phyloP scores from a whole-genome alignment of 2,113 vertebrate species.

The Physeter macrocephalus region DNA sequence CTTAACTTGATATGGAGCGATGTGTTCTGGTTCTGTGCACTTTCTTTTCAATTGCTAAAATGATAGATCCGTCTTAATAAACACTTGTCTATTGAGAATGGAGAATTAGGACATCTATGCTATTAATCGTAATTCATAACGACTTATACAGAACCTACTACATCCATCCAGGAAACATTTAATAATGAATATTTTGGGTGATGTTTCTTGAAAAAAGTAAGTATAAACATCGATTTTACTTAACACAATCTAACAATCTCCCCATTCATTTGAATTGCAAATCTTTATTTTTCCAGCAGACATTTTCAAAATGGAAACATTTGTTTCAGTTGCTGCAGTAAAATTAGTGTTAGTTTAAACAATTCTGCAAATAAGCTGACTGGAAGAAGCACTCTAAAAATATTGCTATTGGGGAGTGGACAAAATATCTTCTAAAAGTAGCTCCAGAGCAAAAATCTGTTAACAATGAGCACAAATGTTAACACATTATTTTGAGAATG shows the following conservation, averaged over 20 bases:
- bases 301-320: constrained; percentile 65
- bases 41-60: constrained; percentile 1
- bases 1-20: background rate
- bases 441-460: constrained; percentile 26
- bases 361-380: constrained; percentile 56
- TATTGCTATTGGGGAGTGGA: constrained; percentile 23
- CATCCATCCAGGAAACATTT: constrained; percentile 19
- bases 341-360: constrained; percentile 60
- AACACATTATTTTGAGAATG: constrained; percentile 22
- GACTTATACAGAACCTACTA: background rate
- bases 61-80: constrained; percentile 31
- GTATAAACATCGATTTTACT: constrained; percentile 25
- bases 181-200: constrained; percentile 38
- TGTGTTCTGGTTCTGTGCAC: background rate
- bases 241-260: constrained; percentile 42
- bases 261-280: constrained; percentile 52
- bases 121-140: constrained; percentile 39
- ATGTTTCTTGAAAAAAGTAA: background rate
- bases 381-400: constrained; percentile 56
- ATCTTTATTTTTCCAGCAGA: constrained; percentile 55
- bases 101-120: constrained; percentile 20
- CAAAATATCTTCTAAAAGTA: constrained; percentile 47
- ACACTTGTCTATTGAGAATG: constrained; percentile 39
- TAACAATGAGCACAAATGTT: constrained; percentile 21
- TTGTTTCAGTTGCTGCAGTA: constrained; percentile 48